phyloP scores from a whole-genome alignment of 2,888 invertebrate species.

The Pseudococcus viburni region DNA sequence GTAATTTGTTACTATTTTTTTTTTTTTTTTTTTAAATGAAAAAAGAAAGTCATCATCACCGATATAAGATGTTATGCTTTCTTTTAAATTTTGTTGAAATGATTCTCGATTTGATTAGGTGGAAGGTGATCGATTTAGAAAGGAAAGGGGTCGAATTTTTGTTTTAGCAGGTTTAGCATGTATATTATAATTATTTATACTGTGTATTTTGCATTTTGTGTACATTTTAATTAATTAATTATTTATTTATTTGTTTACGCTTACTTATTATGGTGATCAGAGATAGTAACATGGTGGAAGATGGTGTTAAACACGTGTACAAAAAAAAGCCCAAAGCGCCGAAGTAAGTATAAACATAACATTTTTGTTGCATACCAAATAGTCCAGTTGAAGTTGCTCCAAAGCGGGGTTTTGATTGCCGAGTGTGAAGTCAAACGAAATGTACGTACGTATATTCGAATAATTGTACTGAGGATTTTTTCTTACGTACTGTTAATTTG shows the following conservation, averaged over 20 bases:
- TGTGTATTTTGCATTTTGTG: neutral
- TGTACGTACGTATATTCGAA: too few species aligned
- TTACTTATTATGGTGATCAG: slow-evolving; percentile 54
- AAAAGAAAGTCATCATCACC: neutral
- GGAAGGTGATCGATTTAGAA: neutral
- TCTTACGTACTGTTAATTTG: neutral
- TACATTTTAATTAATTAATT: neutral
- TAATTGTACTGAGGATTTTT: too few species aligned
- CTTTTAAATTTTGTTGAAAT: neutral
- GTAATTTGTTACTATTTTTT: neutral
- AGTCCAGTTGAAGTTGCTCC: neutral
- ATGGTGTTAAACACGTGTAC: slow-evolving; percentile 57
- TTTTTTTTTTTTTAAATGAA: neutral
- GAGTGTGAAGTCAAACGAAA: too few species aligned
- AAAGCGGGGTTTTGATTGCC: neutral
- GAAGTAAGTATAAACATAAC: slow-evolving; percentile 55
- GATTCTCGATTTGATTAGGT: neutral
- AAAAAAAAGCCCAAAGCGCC: slow-evolving; percentile 62
- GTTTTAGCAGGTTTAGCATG: neutral
- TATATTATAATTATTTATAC: neutral
- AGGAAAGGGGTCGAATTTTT: neutral
- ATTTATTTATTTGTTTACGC: slow-evolving; percentile 56
- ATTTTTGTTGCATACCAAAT: neutral
- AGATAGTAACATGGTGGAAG: slow-evolving; percentile 31
- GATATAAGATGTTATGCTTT: neutral